Percentiles rank a stretch among this genome's conserved stretches.
These are phyloP conservation scores for Calycopis cecrops DNA, from an alignment of 1,140 invertebrate genomes.

Conservation along the genomic window DNA sequence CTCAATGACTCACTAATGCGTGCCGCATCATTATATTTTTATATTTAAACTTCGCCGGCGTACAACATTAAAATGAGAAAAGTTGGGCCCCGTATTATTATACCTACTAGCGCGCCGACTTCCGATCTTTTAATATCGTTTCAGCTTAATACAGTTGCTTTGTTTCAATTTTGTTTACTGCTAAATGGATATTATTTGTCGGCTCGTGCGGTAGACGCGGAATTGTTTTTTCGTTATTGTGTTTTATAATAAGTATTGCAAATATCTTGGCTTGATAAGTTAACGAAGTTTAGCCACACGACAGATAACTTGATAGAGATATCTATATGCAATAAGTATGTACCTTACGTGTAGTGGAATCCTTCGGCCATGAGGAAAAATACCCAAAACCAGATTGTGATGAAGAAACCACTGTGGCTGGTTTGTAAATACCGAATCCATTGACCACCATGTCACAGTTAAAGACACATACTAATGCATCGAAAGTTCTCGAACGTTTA, in stretches of 20 bases:
- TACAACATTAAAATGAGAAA: constrained; percentile 72
- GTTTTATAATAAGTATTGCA: constrained; percentile 8
- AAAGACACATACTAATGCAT: no score
- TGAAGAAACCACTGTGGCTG: no score
- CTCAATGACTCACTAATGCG: constrained; percentile 70
- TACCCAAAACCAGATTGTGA: no score
- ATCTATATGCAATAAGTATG: no score
- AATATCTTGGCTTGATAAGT: no score
- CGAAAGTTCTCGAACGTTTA: no score
- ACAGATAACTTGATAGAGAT: no score
- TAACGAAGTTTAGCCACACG: no score
- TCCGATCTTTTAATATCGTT: constrained; percentile 49
- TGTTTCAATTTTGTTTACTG: constrained; percentile 45
- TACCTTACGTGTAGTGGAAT: no score
- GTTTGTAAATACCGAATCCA: no score
- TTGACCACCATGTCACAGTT: no score
- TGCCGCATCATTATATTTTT: constrained; percentile 69
- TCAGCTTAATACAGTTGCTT: constrained; percentile 43
- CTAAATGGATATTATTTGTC: constrained; percentile 38
- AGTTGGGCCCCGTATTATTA: constrained; percentile 63
- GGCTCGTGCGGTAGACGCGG: constrained; percentile 17
- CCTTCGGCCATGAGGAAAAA: no score
- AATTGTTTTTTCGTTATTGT: constrained; percentile 19
- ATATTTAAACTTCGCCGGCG: constrained; percentile 69
- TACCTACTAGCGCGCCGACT: constrained; percentile 39